Evolutionary conservation across 2,113 vertebrate genomes (phyloP).

Genomic region (Puma concolor): DNA sequence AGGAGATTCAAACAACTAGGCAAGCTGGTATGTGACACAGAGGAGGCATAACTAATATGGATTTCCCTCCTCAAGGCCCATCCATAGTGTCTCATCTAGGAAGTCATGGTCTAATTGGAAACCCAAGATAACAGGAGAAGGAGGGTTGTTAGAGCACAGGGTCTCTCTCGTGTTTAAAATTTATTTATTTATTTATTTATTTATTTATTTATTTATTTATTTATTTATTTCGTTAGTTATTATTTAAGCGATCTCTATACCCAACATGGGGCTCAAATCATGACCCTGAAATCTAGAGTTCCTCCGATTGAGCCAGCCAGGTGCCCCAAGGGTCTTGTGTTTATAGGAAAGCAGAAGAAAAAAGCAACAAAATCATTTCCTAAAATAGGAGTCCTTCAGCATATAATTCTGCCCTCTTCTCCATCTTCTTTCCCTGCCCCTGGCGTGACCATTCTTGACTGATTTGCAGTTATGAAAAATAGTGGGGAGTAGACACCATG

Average conservation of each 20-base stretch:
- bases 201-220: neutral
- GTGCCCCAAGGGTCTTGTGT: neutral
- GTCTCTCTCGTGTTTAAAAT: neutral
- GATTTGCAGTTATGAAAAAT: slow-evolving; percentile 33
- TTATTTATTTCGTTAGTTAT: neutral
- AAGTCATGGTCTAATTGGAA: slow-evolving; percentile 37
- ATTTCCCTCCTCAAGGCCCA: neutral
- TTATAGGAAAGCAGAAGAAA: slow-evolving; percentile 38
- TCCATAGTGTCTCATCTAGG: slow-evolving; percentile 15
- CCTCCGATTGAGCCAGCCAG: neutral
- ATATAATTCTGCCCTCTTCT: neutral
- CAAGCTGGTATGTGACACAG: neutral
- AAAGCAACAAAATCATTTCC: slow-evolving; percentile 32
- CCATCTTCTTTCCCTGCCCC: neutral
- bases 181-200: neutral
- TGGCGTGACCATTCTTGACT: neutral
- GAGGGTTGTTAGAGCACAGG: neutral
- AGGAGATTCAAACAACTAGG: neutral
- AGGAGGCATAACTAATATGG: slow-evolving; percentile 6
- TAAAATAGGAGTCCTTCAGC: neutral
- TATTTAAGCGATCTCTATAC: neutral
- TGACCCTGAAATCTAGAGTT: neutral
- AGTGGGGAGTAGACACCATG: neutral
- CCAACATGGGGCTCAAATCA: neutral
- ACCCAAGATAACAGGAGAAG: slow-evolving; percentile 29